A percentile compares a stretch with the other conserved stretches of the same genome.
Conservation (phyloP, 2,797 vertebrate genomes). For the Propithecus perrieri region DNA sequence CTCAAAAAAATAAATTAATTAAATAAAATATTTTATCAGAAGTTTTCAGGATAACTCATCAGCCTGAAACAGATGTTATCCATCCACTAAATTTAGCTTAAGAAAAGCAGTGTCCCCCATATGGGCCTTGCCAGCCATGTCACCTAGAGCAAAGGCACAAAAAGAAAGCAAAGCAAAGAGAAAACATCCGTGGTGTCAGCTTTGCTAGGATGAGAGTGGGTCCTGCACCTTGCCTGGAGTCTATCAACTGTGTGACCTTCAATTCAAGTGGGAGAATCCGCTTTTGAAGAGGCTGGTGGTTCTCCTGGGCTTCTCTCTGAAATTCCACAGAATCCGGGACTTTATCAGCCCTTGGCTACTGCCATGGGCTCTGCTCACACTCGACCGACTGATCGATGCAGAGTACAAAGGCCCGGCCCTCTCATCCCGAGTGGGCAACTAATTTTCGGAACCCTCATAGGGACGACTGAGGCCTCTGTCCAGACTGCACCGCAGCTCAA, state of each 20-base stretch:
- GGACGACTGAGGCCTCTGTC: neutral
- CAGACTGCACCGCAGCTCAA: neutral
- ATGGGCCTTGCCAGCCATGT: neutral
- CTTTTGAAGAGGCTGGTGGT: neutral
- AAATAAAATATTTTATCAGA: neutral
- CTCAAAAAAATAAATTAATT: no score
- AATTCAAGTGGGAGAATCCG: neutral
- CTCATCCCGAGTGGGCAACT: neutral
- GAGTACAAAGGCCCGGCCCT: neutral
- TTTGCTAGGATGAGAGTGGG: neutral
- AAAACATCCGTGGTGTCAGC: neutral
- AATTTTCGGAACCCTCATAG: neutral
- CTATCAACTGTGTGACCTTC: neutral
- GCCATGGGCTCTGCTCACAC: neutral
- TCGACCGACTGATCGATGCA: neutral
- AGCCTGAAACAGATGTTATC: neutral
- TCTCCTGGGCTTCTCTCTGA: neutral
- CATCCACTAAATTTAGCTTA: neutral
- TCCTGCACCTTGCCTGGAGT: neutral
- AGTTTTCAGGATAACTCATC: neutral
- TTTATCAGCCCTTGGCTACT: neutral
- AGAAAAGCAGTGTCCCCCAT: neutral
- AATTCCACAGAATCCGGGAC: no score
- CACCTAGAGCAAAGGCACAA: neutral
- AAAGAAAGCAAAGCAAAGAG: neutral